Conservation (phyloP, 2,797 vertebrate species). For the Acanthurus lineatus region DNA sequence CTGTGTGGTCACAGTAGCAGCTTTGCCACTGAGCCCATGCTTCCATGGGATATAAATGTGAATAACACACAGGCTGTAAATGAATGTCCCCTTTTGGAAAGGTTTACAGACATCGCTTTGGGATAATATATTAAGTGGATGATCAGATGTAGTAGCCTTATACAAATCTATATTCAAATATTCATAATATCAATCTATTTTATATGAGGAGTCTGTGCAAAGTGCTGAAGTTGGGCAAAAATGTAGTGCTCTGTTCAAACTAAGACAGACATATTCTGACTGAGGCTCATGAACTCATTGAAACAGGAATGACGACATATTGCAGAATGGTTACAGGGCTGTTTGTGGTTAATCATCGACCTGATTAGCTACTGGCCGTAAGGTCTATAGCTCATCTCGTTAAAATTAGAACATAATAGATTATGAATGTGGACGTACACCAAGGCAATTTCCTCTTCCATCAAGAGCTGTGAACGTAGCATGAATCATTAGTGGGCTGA, state of each 20-base stretch:
- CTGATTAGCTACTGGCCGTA: constrained; percentile 62
- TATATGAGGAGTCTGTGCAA: neutral
- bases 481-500: constrained; percentile 60
- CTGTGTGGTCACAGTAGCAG: too few relatives aligned
- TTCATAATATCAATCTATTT: neutral
- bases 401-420: constrained; percentile 74
- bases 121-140: neutral
- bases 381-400: constrained; percentile 68
- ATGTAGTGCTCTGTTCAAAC: neutral
- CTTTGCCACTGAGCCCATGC: too few relatives aligned
- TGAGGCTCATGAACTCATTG: constrained; percentile 26
- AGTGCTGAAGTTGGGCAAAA: constrained; percentile 18
- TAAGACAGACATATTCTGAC: constrained; percentile 2
- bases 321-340: constrained; percentile 56
- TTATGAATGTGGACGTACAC: constrained; percentile 64
- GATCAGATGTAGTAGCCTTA: neutral
- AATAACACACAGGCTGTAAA: too few relatives aligned
- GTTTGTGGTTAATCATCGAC: constrained; percentile 70
- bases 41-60: too few relatives aligned
- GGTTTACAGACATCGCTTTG: too few relatives aligned
- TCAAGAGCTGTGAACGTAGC: constrained; percentile 45
- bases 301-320: constrained; percentile 58
- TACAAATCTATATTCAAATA: neutral
- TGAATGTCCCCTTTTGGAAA: too few relatives aligned
- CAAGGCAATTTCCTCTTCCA: constrained; percentile 67